These are phyloP conservation scores for Sorex araneus DNA, from an alignment of 2,113 vertebrate species.

Conservation along the genomic window DNA sequence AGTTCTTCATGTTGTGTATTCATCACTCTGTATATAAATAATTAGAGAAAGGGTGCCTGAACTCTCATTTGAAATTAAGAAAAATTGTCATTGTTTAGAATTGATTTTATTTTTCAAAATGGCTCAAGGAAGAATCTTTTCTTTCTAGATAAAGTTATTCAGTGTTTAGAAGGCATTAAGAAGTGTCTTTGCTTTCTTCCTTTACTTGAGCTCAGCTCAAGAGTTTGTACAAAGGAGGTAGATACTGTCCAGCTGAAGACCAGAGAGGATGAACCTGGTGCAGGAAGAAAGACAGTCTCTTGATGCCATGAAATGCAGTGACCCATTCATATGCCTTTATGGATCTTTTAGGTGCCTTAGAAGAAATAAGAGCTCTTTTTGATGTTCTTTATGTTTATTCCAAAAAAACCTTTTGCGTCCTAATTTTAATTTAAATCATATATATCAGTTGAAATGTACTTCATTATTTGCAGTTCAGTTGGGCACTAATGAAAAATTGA, in stretches of 20 bases:
- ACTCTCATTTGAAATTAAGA: constrained; percentile 44
- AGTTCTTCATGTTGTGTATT: constrained; percentile 3
- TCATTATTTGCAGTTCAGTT: neutral
- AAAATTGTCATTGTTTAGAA: constrained; percentile 49
- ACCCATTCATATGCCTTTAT: neutral
- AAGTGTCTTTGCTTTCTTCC: neutral
- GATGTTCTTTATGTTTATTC: neutral
- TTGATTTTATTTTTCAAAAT: constrained; percentile 59
- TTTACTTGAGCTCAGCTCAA: too few relatives aligned
- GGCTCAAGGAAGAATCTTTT: neutral
- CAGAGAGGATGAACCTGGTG: rapidly evolving
- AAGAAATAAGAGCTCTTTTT: neutral
- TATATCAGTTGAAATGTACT: constrained; percentile 43
- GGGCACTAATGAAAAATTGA: constrained; percentile 21
- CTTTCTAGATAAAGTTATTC: neutral
- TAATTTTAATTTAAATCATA: constrained; percentile 32
- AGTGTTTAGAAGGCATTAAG: constrained; percentile 28
- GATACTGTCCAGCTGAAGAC: neutral
- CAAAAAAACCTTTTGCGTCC: neutral
- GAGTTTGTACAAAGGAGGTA: too few relatives aligned
- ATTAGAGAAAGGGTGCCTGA: neutral
- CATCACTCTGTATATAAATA: neutral
- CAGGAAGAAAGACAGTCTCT: neutral
- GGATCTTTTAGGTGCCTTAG: neutral
- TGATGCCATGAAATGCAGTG: neutral